Conservation (phyloP, 2,888 invertebrate species). For the Thymelicus sylvestris region DNA sequence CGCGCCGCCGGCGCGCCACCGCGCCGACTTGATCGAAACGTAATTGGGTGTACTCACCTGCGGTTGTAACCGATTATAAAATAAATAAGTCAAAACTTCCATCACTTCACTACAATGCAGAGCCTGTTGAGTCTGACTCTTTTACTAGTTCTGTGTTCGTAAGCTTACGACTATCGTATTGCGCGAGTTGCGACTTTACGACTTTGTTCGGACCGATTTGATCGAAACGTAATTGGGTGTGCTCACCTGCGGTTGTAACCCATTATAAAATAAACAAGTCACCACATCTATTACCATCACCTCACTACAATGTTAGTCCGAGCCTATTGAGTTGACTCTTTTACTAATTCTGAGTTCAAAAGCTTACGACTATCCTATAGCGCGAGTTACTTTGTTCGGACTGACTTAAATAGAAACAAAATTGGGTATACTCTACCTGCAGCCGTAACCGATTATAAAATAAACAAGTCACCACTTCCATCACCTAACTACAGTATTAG, state of each 20-base stretch:
- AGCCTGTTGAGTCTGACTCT: neutral
- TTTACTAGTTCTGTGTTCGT: neutral
- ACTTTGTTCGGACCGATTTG: constrained; percentile 50
- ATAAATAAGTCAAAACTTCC: constrained; percentile 42
- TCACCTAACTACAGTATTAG: neutral
- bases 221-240: constrained; percentile 78
- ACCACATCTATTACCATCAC: constrained; percentile 6
- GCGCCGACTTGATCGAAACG: constrained; percentile 71
- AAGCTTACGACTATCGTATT: neutral
- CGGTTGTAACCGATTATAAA: constrained; percentile 53
- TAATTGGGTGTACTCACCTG: constrained; percentile 76
- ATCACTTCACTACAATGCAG: neutral
- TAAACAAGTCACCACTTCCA: constrained; percentile 41
- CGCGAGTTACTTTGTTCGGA: neutral
- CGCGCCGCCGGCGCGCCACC: constrained; percentile 59
- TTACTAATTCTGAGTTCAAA: neutral
- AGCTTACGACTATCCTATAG: neutral
- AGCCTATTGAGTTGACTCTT: neutral
- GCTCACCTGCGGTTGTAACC: constrained; percentile 63
- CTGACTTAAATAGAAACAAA: constrained; percentile 75
- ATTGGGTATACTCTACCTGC: constrained; percentile 72
- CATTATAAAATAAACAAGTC: constrained; percentile 49
- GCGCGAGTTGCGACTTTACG: constrained; percentile 2
- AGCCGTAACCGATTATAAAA: constrained; percentile 52
- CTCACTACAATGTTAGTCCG: neutral